Percentiles rank a stretch among this genome's conserved stretches.
These are phyloP conservation scores for Ibycter americanus DNA, from an alignment of 2,797 vertebrate genomes.

Conservation along the genomic window DNA sequence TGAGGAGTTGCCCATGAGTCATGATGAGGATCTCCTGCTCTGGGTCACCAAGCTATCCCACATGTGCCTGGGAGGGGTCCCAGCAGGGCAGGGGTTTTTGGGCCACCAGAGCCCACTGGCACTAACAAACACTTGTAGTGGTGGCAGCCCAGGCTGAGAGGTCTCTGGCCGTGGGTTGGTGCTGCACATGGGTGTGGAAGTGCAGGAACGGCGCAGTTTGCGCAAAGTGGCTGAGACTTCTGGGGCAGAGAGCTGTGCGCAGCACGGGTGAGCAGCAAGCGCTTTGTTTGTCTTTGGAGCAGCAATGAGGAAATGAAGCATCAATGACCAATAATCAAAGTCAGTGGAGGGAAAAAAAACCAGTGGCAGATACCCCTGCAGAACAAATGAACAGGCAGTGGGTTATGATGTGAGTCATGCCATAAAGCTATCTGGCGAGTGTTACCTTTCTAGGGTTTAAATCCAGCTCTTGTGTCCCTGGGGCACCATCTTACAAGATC, in stretches of 20 bases:
- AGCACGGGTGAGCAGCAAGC: accelerated
- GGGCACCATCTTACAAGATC: constrained; percentile 37
- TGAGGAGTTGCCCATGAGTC: not conserved
- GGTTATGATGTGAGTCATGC: not conserved
- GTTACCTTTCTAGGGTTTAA: constrained; percentile 16
- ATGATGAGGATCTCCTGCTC: accelerated
- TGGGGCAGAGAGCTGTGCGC: not conserved
- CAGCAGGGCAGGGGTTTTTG: not conserved
- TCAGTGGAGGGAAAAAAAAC: not conserved
- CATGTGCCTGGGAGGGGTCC: not conserved
- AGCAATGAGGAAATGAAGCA: not conserved
- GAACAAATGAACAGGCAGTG: not conserved
- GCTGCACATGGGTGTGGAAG: accelerated
- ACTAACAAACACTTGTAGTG: accelerated
- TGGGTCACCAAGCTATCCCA: not conserved
- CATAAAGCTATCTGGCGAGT: not conserved
- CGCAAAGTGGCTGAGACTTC: not conserved
- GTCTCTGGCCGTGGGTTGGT: accelerated
- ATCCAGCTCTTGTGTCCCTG: constrained; percentile 10
- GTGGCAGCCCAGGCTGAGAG: not conserved
- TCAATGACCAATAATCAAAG: not conserved
- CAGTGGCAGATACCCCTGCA: not conserved
- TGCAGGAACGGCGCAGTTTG: accelerated
- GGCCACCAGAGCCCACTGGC: accelerated
- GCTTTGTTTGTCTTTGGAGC: not conserved